Conservation (phyloP, 2,113 vertebrate genomes). For the rabbit (Oryctolagus cuniculus) region mOryCun1.1 NC_091433.1:26287001-26287500, state of each 20-base stretch:
- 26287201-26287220: not conserved
- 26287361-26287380: not conserved
- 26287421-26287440: not conserved
- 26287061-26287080: not conserved
- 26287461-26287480: not conserved
- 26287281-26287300: conserved; percentile 27
- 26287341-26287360: not conserved
- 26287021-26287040: conserved; percentile 4
- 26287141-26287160: conserved; percentile 31
- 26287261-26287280: not conserved
- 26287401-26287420: not conserved
- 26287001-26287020: conserved; percentile 50
- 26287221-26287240: not conserved
- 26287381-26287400: not conserved
- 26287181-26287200: not conserved
- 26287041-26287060: not conserved
- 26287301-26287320: conserved; percentile 26
- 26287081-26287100: conserved; percentile 38
- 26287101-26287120: not conserved
- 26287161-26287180: not conserved
- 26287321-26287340: not conserved
- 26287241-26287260: conserved; percentile 44
- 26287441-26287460: not conserved
- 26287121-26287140: not conserved
- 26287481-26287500: not conserved